These are phyloP conservation scores for Mythimna loreyi DNA, from an alignment of 2,888 invertebrate genomes.

Conservation along the genomic window DNA sequence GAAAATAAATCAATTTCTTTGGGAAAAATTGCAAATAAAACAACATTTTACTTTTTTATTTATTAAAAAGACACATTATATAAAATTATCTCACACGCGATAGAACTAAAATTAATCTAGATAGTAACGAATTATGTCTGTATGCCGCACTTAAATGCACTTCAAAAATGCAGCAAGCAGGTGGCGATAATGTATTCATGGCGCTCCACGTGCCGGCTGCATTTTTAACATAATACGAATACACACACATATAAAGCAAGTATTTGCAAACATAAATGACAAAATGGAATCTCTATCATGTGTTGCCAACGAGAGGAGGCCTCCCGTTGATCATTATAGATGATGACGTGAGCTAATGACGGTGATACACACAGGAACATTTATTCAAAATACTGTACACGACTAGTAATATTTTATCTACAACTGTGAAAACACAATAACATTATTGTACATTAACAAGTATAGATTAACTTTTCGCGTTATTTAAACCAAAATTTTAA, in stretches of 20 bases:
- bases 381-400: slow-evolving; percentile 54
- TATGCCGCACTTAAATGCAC: slow-evolving; percentile 77
- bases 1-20: neutral
- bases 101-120: slow-evolving; percentile 66
- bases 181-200: slow-evolving; percentile 50
- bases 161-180: slow-evolving; percentile 73
- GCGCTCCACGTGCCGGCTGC: slow-evolving; percentile 62
- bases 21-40: slow-evolving; percentile 52
- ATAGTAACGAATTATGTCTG: slow-evolving; percentile 59
- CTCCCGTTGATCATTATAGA: slow-evolving; percentile 30
- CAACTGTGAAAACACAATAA: slow-evolving; percentile 39
- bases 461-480: slow-evolving; percentile 23
- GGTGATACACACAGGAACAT: slow-evolving; percentile 48
- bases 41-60: slow-evolving; percentile 44
- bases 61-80: slow-evolving; percentile 59
- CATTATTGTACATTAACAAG: slow-evolving; percentile 28
- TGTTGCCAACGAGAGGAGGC: slow-evolving; percentile 24
- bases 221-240: slow-evolving; percentile 68
- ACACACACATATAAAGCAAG: slow-evolving; percentile 59
- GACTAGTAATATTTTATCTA: slow-evolving; percentile 39
- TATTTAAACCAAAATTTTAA: slow-evolving; percentile 25
- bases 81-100: slow-evolving; percentile 69
- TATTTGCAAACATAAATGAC: slow-evolving; percentile 54
- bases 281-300: slow-evolving; percentile 51
- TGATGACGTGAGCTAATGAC: slow-evolving; percentile 36